Evolutionary conservation across 2,113 vertebrate species (phyloP), one percentile per base, ranked within the genome.

Genomic region (Eulacestoma nigropectus): DNA sequence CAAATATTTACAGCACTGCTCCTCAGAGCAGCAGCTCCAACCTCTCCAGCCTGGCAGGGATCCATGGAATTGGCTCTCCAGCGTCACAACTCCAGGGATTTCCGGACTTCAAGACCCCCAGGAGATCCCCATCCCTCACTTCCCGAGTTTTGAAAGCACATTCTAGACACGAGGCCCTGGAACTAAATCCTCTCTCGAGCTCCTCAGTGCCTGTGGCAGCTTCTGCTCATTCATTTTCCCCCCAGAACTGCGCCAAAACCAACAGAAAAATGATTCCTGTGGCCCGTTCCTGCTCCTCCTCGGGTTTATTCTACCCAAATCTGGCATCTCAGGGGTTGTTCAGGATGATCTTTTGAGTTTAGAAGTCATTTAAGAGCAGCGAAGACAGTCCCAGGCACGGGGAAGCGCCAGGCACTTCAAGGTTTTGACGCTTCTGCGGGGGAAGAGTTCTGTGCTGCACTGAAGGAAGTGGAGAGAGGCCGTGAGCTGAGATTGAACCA

Each of bases 1-100:
- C 86, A 92, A 82, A 81, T 78, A 90, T 92, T 95, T 87, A 64
- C 80, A 65, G n/a, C 41, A 22, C n/a, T 17, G 12, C n/a, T 60
- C 53, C 72, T 59, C 27, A 6, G 17, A 32, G 57, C 15, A 20
- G 69, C 83, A 53, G 46, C 75, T 50, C 32, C 0, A 69, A 7
- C 37, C 46, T 49, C 50, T 33, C 49, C 74, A 63, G 50, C 50
- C 35, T 29, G 44, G 35, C 60, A 56, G 35, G 23, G n/a, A 63
- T 18, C 72, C 82, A 23, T 1, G 10, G 3, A 35, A 25, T 29
- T 13, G 11, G 4, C 41, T 50, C 78, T 35, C 49, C 65, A 72
- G 57, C 72, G 27, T 5, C 78, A 25, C 14, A 35, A 6, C 19
- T 67, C 26, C 2, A 14, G 42, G 8, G 4, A 29, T 7, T 10